Evolutionary conservation across 2,113 vertebrate species (phyloP).

Genomic region (Hippolais icterina): DNA sequence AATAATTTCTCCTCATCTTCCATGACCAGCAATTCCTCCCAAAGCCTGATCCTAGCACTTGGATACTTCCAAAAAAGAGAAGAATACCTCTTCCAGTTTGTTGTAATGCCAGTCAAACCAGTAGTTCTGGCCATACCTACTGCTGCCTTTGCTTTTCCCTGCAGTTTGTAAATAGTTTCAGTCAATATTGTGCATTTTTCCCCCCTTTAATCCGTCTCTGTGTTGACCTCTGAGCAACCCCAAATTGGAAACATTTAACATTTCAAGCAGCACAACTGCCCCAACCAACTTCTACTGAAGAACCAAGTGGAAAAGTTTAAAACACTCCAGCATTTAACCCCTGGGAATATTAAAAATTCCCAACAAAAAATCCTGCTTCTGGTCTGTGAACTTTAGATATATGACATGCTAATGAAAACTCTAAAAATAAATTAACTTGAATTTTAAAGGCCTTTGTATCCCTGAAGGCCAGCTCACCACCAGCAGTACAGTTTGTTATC

Average conservation of each 20-base stretch:
- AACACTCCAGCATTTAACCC: background rate
- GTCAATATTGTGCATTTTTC: background rate
- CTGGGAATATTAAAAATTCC: background rate
- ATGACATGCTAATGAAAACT: background rate
- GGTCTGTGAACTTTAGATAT: background rate
- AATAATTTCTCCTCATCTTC: background rate
- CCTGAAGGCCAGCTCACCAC: background rate
- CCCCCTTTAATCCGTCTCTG: background rate
- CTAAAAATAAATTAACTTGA: constrained; percentile 19
- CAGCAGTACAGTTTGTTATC: background rate
- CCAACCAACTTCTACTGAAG: background rate
- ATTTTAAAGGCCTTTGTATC: background rate
- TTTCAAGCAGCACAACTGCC: background rate
- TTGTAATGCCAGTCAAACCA: background rate
- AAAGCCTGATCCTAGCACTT: background rate
- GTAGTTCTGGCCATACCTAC: background rate
- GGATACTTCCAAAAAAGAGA: background rate
- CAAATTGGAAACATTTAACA: background rate
- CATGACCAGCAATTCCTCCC: background rate
- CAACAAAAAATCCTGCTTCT: background rate
- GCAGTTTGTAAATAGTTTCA: background rate
- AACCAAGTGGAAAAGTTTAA: background rate
- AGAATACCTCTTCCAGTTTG: background rate
- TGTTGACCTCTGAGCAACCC: background rate
- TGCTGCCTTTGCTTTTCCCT: background rate